Conservation (phyloP, 2,888 invertebrate species). For the Caenorhabditis angaria region DNA sequence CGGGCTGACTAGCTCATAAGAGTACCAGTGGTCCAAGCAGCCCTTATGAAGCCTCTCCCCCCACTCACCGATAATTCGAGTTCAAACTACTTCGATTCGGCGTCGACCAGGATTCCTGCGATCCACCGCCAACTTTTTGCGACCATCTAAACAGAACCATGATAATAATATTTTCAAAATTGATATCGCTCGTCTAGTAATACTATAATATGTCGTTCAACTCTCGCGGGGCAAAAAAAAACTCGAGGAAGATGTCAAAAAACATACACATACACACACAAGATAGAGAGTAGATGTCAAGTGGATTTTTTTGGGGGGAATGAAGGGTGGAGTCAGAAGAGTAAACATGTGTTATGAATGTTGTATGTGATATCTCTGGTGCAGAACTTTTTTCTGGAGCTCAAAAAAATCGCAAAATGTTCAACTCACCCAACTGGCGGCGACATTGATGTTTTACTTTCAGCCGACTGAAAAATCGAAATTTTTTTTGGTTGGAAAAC, state of each 20-base stretch:
- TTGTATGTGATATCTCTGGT: too few species aligned
- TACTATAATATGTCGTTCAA: too few species aligned
- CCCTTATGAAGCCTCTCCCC: too few species aligned
- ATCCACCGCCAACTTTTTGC: constrained; percentile 31
- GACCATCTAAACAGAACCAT: constrained; percentile 43
- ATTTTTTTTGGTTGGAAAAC: neutral
- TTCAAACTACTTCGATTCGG: constrained; percentile 50
- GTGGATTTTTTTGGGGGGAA: neutral
- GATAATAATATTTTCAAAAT: neutral
- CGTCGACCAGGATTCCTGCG: constrained; percentile 41
- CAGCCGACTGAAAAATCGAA: neutral
- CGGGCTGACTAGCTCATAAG: too few species aligned
- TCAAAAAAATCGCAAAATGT: too few species aligned
- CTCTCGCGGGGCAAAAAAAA: too few species aligned
- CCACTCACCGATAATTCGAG: constrained; percentile 43
- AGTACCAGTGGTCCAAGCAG: too few species aligned
- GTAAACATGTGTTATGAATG: neutral
- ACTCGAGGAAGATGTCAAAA: constrained; percentile 4
- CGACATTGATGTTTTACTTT: neutral
- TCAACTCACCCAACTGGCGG: constrained; percentile 2
- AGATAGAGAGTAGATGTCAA: neutral
- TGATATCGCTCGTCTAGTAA: constrained; percentile 17
- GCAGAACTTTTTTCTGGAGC: too few species aligned
- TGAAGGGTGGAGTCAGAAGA: neutral
- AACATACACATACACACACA: too few species aligned